Base-by-base conservation (phyloP, 2,888 invertebrate species). In the Conomelus anceps region DNA sequence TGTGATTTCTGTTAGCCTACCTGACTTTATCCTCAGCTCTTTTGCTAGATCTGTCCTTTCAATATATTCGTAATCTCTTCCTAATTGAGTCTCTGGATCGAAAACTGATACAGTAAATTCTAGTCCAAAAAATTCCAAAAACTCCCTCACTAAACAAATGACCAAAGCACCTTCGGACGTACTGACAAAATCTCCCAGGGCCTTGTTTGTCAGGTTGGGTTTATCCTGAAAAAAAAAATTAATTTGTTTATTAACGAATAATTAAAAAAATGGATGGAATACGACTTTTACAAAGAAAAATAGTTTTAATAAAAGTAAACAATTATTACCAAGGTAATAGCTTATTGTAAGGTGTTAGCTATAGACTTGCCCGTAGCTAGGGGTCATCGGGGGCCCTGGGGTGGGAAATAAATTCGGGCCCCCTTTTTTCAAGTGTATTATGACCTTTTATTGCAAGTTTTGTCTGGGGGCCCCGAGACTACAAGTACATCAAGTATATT, bases 41-140 rank as follows among this genome's bases (percentile, higher is more conserved):
- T 90, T 90, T 4, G 91, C 89, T 22, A 92, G 90, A 86, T 92
- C 93, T 91, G 93, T 93, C 91, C 95, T 94, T 29, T 95, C 95
- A 92, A 94, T 94, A 91, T 95, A 95, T 90, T 94, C 94, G 92
- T 96, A 96, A 91, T 95, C 95, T 91, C 94, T 95, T 23, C 95
- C 96, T 92, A 95, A 94, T 91, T 96, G 95, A n/a, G 96, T 95
- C 94, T 97, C 97, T 29, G 97, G 95, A 93, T 96, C 96, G 93
- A 96, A 97, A 84, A 97, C 97, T 92, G 96, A 96, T 92, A 96
- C 94, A 41, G 97, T 97, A 92, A 96, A 97, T 93, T 96, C 96
- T 89, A 98, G 94, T 93, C 96, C 95, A 94, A 97, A 97, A 93
- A 95, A 97, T 93, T 97, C 96, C 91, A 98, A 93, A 93, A 97